Evolutionary conservation across 2,888 invertebrate genomes (phyloP).

Genomic region (Agriopis aurantiaria): DNA sequence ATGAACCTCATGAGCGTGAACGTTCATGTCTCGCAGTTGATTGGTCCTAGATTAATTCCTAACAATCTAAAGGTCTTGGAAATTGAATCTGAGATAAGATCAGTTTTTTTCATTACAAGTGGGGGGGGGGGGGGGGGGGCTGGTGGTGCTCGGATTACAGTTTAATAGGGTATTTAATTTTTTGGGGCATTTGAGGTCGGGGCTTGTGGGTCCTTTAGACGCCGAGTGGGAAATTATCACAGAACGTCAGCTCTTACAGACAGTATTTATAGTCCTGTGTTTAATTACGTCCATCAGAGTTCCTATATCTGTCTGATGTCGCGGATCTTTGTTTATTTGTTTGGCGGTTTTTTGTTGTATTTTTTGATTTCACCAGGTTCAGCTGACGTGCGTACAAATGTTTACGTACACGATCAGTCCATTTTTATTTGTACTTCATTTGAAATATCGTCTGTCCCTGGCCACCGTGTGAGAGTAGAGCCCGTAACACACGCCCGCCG

Average conservation of each 20-base stretch:
- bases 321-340: too few relatives aligned
- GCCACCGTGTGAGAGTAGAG: too few relatives aligned
- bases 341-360: too few relatives aligned
- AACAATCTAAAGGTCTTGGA: conserved; percentile 53
- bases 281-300: too few relatives aligned
- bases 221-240: neutral
- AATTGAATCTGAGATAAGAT: conserved; percentile 67
- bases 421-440: too few relatives aligned
- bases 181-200: conserved; percentile 49
- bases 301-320: too few relatives aligned
- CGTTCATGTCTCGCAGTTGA: neutral
- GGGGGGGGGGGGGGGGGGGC: conserved; percentile 48
- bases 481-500: too few relatives aligned
- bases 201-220: conserved; percentile 25
- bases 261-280: neutral
- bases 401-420: too few relatives aligned
- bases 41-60: conserved; percentile 11
- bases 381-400: too few relatives aligned
- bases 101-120: conserved; percentile 66
- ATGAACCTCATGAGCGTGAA: neutral
- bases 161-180: conserved; percentile 64
- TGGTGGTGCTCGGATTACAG: conserved; percentile 50
- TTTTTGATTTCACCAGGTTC: too few relatives aligned
- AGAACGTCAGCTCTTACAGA: neutral
- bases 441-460: too few relatives aligned